Evolutionary conservation across 2,888 invertebrate species (phyloP), one percentile per base, ranked within the genome.

Genomic region (Chrysomela aeneicollis): DNA sequence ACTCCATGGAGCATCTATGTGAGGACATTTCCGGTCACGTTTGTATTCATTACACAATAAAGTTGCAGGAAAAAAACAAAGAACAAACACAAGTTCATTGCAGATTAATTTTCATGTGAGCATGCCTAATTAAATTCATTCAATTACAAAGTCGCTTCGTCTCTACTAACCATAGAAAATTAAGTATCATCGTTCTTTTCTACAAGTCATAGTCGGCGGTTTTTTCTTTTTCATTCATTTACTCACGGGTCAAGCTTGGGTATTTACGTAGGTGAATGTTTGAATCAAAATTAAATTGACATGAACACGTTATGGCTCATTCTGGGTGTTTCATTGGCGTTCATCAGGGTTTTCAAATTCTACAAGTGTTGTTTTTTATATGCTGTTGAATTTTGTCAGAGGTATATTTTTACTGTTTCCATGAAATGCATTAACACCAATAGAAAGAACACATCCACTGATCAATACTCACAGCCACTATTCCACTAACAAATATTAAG

Each of bases 271-370:
- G 61, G 51, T 55, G 62, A 66, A 63, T 52, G 61, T 61, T 59
- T 61, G 63, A 59, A 64, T 49, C 52, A 61, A 63, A 63, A 57
- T 59, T 50, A 58, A 61, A 66, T 68, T 69, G 67, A 69, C 67
- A 65, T 67, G 68, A 71, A 68, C 70, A 70, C 64, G 50, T 26
- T 55, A 47, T 35, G 37, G 35, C 21, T 57, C 17, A 37, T 50
- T 55, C 49, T 49, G 35, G 49, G 18, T 35, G 55, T 51, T 35
- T 18, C 61, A 61, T 55, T 42, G 51, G 51, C 55, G 21, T 12
- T 17, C 52, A 52, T 32, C 6, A 9, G 18, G 9, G 15, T 15
- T 12, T n/a, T n/a, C n/a, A n/a, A n/a, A n/a, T n/a, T n/a, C n/a
- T n/a, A n/a, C n/a, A n/a, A n/a, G n/a, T n/a, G n/a, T n/a, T n/a